Evolutionary conservation across 2,888 invertebrate species (phyloP).

Genomic region (Hetaerina titia): DNA sequence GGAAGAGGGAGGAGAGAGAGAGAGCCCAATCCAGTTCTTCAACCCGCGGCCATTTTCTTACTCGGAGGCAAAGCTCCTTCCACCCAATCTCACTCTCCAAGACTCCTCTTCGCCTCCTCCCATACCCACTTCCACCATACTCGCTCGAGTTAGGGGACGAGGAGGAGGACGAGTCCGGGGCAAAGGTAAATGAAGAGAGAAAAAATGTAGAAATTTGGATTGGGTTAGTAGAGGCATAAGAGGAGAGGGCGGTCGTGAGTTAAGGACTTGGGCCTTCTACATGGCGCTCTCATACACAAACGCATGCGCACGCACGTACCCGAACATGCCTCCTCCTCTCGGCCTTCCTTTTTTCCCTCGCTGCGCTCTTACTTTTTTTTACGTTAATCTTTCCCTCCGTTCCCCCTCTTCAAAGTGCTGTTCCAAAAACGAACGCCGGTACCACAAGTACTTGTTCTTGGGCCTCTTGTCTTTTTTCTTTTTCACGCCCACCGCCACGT

Average conservation of each 20-base stretch:
- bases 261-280: neutral
- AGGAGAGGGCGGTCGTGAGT: neutral
- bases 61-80: neutral
- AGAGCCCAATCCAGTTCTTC: slow-evolving; percentile 52
- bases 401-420: neutral
- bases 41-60: slow-evolving; percentile 64
- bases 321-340: neutral
- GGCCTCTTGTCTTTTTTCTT: neutral
- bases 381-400: neutral
- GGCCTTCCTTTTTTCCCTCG: neutral
- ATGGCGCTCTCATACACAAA: neutral
- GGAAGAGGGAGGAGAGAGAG: neutral
- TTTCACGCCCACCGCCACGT: neutral
- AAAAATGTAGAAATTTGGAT: neutral
- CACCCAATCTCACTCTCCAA: neutral
- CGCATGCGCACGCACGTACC: neutral
- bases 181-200: neutral
- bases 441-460: slow-evolving; percentile 42
- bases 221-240: neutral
- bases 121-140: neutral
- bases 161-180: neutral
- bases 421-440: slow-evolving; percentile 7
- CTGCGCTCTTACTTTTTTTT: neutral
- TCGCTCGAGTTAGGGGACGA: neutral
- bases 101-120: neutral